Conservation (phyloP, 2,888 invertebrate species). For the Athalia rosae region DNA sequence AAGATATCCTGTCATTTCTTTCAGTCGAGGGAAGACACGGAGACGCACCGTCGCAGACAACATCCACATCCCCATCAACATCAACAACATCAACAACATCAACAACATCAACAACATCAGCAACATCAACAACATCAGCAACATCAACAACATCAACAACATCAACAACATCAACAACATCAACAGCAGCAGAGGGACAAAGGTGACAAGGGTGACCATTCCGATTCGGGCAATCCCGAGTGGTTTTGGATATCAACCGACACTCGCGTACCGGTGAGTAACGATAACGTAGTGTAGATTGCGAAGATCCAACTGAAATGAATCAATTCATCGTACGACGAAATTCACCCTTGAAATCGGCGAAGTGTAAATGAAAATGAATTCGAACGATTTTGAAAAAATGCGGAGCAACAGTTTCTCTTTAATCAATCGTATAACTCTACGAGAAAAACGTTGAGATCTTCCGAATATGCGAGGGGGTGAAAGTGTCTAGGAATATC, state of each 20-base stretch:
- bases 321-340: too few species aligned
- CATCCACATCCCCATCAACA: constrained; percentile 73
- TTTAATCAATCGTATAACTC: too few species aligned
- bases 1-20: constrained; percentile 48
- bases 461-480: too few species aligned
- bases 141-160: constrained; percentile 72
- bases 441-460: too few species aligned
- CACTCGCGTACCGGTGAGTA: constrained; percentile 87
- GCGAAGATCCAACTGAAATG: neutral
- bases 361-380: neutral
- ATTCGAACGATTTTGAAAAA: too few species aligned
- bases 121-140: constrained; percentile 72
- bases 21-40: constrained; percentile 67
- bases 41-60: constrained; percentile 72
- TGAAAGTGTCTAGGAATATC: too few species aligned
- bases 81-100: constrained; percentile 74
- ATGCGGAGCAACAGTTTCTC: too few species aligned
- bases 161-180: constrained; percentile 73
- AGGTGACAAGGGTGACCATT: too few species aligned
- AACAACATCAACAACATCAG: constrained; percentile 67
- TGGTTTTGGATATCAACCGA: constrained; percentile 93
- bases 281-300: constrained; percentile 2
- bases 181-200: constrained; percentile 74
- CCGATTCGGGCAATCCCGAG: constrained; percentile 83
- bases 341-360: neutral